These are phyloP conservation scores for Lepilemur septentrionalis DNA, from an alignment of 2,797 vertebrate genomes.

Conservation along the genomic window DNA sequence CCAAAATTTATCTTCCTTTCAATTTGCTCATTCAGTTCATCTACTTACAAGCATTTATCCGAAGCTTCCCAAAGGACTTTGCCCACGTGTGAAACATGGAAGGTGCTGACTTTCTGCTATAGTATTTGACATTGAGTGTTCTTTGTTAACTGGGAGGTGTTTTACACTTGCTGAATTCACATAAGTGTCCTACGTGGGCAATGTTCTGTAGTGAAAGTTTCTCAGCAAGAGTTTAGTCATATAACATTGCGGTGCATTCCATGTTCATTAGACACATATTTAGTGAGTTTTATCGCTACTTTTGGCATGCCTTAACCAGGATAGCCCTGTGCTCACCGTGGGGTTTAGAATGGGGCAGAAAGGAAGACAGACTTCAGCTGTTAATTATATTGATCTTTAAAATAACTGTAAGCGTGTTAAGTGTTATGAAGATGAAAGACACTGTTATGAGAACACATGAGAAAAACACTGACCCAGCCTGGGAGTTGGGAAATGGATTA, in stretches of 20 bases:
- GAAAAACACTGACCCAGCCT: not conserved
- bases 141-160: not conserved
- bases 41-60: not conserved
- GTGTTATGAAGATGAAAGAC: not conserved
- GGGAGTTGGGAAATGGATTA: not conserved
- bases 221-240: not conserved
- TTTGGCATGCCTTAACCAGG: not conserved
- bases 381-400: not conserved
- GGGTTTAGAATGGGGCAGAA: not conserved
- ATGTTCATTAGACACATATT: not conserved
- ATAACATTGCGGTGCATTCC: not conserved
- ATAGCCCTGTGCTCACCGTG: rapidly evolving
- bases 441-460: not conserved
- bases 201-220: not conserved
- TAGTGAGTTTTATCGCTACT: not conserved
- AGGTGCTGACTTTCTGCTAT: not conserved
- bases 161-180: not conserved
- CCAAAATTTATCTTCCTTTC: not conserved
- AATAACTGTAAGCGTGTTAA: not conserved
- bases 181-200: not conserved
- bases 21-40: not conserved
- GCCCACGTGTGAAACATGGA: not conserved
- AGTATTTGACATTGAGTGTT: not conserved
- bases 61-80: not conserved
- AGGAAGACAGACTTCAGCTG: not conserved